Evolutionary conservation across 2,113 vertebrate genomes (phyloP).

Genomic region (Ochotona princeps): DNA sequence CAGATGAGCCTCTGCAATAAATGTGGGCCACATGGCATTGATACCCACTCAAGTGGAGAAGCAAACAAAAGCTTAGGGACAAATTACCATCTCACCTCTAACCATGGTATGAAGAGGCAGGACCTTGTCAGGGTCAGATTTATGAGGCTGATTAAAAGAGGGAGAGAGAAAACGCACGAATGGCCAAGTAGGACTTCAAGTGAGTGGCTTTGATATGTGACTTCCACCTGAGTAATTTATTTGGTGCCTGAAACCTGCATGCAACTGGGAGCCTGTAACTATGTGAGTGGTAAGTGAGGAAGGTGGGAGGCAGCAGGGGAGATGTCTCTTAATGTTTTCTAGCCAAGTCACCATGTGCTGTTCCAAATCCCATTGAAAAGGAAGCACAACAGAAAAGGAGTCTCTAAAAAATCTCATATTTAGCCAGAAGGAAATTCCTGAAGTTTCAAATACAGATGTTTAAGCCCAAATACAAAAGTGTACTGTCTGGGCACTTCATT

Average conservation of each 20-base stretch:
- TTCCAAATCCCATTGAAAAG: not conserved
- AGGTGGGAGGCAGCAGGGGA: not conserved
- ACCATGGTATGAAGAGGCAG: slow-evolving; percentile 50
- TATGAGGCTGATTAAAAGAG: slow-evolving; percentile 68
- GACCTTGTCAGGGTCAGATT: slow-evolving; percentile 79
- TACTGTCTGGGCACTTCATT: slow-evolving; percentile 17
- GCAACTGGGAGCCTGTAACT: slow-evolving; percentile 44
- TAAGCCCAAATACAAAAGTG: slow-evolving; percentile 16
- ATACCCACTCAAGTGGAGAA: slow-evolving; percentile 64
- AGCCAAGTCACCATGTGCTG: slow-evolving; percentile 25
- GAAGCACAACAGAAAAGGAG: not conserved
- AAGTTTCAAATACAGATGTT: slow-evolving; percentile 45
- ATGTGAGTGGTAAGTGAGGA: slow-evolving; percentile 55
- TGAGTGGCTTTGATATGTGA: slow-evolving; percentile 72
- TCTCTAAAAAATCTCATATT: not conserved
- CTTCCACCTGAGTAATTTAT: slow-evolving; percentile 74
- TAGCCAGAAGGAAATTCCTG: slow-evolving; percentile 25
- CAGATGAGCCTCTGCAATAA: slow-evolving; percentile 72
- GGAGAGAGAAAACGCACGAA: slow-evolving; percentile 49
- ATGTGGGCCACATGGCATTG: slow-evolving; percentile 8
- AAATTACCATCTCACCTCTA: slow-evolving; percentile 63
- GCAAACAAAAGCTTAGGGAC: slow-evolving; percentile 59
- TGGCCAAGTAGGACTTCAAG: slow-evolving; percentile 69
- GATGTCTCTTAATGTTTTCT: slow-evolving; percentile 63
- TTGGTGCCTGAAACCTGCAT: slow-evolving; percentile 58